A percentile compares a stretch with the other conserved stretches of the same genome.
Evolutionary conservation across 1,140 invertebrate species (phyloP).

Genomic region (Diachasma alloeum): DNA sequence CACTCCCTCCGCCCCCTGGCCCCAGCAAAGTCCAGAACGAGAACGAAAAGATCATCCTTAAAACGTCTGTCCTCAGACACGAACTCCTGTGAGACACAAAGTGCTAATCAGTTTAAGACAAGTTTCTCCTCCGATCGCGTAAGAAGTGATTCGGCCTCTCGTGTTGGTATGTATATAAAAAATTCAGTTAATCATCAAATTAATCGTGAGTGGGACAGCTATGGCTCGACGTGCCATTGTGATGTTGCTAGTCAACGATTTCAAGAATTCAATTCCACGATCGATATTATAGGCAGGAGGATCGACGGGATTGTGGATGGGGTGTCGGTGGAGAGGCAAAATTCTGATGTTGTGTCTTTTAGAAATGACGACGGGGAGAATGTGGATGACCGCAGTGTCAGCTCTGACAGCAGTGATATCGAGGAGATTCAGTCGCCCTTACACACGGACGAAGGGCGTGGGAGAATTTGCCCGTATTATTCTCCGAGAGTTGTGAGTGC

Average conservation of each 20-base stretch:
- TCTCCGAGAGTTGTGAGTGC: background rate
- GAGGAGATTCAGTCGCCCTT: background rate
- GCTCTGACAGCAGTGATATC: slow-evolving; percentile 29
- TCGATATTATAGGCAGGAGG: slow-evolving; percentile 32
- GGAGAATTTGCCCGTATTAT: background rate
- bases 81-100: background rate
- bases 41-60: background rate
- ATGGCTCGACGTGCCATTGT: background rate
- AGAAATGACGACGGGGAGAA: slow-evolving; percentile 32
- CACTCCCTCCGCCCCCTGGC: background rate
- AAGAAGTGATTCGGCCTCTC: background rate
- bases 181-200: background rate
- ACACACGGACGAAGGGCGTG: background rate
- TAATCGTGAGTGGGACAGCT: background rate
- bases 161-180: slow-evolving; percentile 31
- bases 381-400: slow-evolving; percentile 5
- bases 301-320: slow-evolving; percentile 26
- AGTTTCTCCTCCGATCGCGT: background rate
- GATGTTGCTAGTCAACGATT: slow-evolving; percentile 35
- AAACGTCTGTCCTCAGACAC: background rate
- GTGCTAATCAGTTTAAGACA: background rate
- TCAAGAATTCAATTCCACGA: slow-evolving; percentile 33
- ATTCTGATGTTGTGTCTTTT: slow-evolving; percentile 50
- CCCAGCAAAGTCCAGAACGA: background rate
- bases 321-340: slow-evolving; percentile 20